These are phyloP conservation scores for Gryllus bimaculatus DNA, from an alignment of 1,140 invertebrate genomes.

Conservation along the genomic window DNA sequence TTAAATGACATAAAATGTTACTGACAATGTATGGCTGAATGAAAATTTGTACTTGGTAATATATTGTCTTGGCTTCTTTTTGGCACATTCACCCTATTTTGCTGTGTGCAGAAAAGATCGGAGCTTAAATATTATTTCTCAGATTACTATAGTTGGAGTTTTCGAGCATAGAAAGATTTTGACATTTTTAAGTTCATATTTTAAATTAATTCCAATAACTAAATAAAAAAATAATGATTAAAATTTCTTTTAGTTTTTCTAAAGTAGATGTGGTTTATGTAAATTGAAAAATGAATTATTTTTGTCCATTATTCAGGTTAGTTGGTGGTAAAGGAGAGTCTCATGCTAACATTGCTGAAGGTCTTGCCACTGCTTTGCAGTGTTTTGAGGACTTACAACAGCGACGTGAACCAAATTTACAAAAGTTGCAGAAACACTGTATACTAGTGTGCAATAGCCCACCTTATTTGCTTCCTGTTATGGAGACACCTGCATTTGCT, in stretches of 20 bases:
- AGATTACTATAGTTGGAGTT: too few relatives aligned
- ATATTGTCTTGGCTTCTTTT: too few relatives aligned
- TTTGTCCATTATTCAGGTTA: constrained; percentile 46
- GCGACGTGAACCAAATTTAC: constrained; percentile 46
- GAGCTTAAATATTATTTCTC: too few relatives aligned
- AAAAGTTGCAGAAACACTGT: constrained; percentile 60
- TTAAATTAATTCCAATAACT: background rate
- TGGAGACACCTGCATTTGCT: constrained; percentile 63
- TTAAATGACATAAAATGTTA: too few relatives aligned
- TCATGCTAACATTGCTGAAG: constrained; percentile 82
- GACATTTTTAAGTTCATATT: background rate
- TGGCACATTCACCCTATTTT: too few relatives aligned
- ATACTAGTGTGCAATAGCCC: constrained; percentile 89
- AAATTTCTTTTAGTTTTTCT: background rate
- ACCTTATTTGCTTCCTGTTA: constrained; percentile 75
- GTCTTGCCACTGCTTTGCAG: constrained; percentile 72
- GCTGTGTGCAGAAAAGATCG: too few relatives aligned
- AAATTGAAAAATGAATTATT: too few relatives aligned
- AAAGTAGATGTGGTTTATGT: background rate
- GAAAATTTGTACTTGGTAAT: too few relatives aligned
- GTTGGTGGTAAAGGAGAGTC: constrained; percentile 82
- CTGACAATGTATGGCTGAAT: too few relatives aligned
- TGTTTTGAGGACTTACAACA: constrained; percentile 80
- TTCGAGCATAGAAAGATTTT: background rate
- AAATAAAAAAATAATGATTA: background rate